Evolutionary conservation across 2,113 vertebrate species (phyloP), one percentile per base, ranked within the genome.

Genomic region (Nothocercus nigrocapillus): DNA sequence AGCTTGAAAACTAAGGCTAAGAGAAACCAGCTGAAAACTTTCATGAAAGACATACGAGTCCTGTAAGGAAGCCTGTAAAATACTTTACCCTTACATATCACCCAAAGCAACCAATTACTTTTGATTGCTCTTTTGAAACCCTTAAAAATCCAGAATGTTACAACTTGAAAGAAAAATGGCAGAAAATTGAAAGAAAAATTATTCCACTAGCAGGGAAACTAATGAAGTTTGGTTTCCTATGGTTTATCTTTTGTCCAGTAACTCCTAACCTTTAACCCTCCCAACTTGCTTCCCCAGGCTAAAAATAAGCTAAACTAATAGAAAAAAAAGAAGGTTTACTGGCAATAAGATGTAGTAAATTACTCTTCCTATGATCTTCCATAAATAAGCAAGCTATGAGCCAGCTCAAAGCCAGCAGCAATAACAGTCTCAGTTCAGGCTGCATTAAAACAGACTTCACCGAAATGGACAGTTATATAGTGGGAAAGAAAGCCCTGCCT

Each of bases 121-220:
- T 53, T 54, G 27, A 78, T 2, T 24, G 36, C 54, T 68, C 32
- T 85, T 93, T 88, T 61, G 38, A 92, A 82, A 56, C 8, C 24
- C 51, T 82, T 64, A 79, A 64, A 93, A 89, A 85, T 40, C 68
- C 7, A 73, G n/a, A 82, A 67, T 11, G 34, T 38, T 88, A 82
- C 10, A 84, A 40, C 3, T 45, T 34, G 58, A 87, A 56, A 66
- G 49, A 88, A 70, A 9, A 88, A 70, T 13, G 11, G 11, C 45
- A 88, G 54, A 88, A 93, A 77, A 85, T 0, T 7, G 63, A 84
- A 92, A 89, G n/a, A 63, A 94, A 94, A 94, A 85, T 49, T 49
- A 45, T 54, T 70, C 73, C 68, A 66, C 36, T 32, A 72, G n/a
- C 61, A 91, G 51, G 74, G 61, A 83, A 90, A 88, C 36, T 72